Percentiles rank a stretch among this genome's conserved stretches.
Conservation (phyloP, 92 coral and sea anemone genomes). For the Metridium senile region DNA sequence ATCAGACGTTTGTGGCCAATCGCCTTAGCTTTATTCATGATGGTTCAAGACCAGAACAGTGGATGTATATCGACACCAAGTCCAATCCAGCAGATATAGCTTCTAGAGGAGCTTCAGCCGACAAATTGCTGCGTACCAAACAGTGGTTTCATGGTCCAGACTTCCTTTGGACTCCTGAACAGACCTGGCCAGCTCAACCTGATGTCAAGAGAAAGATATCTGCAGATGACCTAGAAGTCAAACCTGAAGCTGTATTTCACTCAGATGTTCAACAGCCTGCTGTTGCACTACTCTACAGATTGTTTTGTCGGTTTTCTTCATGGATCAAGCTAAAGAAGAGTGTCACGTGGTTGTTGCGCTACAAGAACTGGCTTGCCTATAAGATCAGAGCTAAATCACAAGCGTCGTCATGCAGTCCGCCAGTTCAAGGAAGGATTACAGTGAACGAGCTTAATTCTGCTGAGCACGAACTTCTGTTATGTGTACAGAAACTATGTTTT, state of each 20-base stretch:
- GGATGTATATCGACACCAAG: conserved; percentile 34
- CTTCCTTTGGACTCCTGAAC: conserved; percentile 30
- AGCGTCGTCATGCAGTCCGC: no score
- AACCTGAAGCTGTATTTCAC: conserved; percentile 12
- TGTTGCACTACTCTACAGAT: conserved; percentile 4
- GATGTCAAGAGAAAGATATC: neutral
- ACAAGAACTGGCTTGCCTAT: conserved; percentile 17
- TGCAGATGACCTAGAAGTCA: conserved; percentile 31
- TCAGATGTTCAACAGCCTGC: neutral
- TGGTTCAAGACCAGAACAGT: conserved; percentile 25
- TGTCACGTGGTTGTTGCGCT: conserved; percentile 43
- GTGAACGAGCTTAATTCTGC: neutral
- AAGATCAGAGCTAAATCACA: no score
- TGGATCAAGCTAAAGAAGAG: conserved; percentile 34
- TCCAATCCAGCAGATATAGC: conserved; percentile 39
- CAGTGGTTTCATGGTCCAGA: no score
- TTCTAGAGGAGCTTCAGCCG: conserved; percentile 36
- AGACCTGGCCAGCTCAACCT: conserved; percentile 1
- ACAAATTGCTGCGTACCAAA: no score
- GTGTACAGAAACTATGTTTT: neutral
- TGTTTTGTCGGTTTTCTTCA: conserved; percentile 25
- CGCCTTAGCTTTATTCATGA: conserved; percentile 37
- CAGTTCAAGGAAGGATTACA: neutral
- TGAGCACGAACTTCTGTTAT: neutral
- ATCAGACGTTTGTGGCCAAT: conserved; percentile 43